Base-by-base conservation (phyloP, 2,888 invertebrate genomes). In the Exephanes ischioxanthus region DNA sequence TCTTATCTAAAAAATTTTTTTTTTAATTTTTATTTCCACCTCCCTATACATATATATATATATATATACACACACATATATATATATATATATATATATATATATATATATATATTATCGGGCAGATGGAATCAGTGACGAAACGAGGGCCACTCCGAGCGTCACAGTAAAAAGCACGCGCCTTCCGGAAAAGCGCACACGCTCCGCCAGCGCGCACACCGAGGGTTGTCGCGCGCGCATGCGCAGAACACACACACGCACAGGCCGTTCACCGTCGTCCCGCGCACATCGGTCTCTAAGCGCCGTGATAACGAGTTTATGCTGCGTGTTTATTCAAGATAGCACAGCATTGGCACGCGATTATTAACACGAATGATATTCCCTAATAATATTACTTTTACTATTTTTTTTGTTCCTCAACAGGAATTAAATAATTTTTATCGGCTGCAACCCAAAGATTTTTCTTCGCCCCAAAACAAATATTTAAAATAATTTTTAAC, bases 191-290 rank as follows among this genome's bases (percentile, higher is more conserved):
- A 63, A 75, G 76, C 76, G 66, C 76, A 76, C 76, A 66, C 76
- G 76, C 66, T 53, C 66, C 1, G 37, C 53, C 53, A 37, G 26
- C 26, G 61, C 19, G 51, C 75, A 51, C 75, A 63, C 45, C 48
- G 63, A 75, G 37, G 76, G 86, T 86, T 85, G 30, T 30, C 30
- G 3, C 86, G 83, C 90, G 87, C 89, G 87, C 90, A 88, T 87
- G 84, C 88, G 89, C 88, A 87, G 89, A 88, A 67, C 66, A 83
- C 86, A 86, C 85, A 82, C 86, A 80, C 90, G 86, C 89, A 87
- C 90, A 87, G 88, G 61, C 86, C 63, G 61, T 19, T 67, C n/a
- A 41, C 66, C 37, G 41, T 67, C 37, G 37, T 67, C 41, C 37
- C 37, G 41, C 37, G 19, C 5, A 19, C 37, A 41, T 63, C 16